Evolutionary conservation across 2,113 vertebrate genomes (phyloP).

Genomic region (Mormoops blainvillei): DNA sequence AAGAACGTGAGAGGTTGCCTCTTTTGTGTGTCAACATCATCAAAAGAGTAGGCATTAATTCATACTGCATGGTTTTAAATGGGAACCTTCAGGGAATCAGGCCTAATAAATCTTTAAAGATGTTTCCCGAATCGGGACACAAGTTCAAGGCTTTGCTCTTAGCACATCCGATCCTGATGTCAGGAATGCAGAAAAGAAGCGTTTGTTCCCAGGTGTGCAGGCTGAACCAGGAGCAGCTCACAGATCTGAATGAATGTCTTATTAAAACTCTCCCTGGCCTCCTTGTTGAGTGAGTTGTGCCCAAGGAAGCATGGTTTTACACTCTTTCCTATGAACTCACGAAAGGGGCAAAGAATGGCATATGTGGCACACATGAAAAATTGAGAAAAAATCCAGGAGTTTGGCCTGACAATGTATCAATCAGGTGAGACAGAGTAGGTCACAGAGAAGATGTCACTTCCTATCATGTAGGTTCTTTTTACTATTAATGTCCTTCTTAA

Average conservation of each 20-base stretch:
- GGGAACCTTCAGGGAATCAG: not conserved
- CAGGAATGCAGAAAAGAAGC: not conserved
- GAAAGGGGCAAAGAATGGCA: not conserved
- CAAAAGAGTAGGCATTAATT: not conserved
- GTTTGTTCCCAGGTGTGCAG: accelerated
- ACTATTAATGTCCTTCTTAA: not conserved
- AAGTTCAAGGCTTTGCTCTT: not conserved
- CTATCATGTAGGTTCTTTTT: not conserved
- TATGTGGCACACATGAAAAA: not conserved
- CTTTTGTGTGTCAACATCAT: not conserved
- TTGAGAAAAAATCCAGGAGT: not conserved
- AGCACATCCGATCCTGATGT: accelerated
- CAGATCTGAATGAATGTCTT: not conserved
- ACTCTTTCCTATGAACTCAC: not conserved
- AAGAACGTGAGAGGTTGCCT: not conserved
- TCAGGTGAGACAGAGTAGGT: not conserved
- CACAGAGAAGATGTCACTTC: not conserved
- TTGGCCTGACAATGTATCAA: not conserved
- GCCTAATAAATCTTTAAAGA: not conserved
- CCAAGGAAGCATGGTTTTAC: not conserved
- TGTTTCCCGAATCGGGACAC: not conserved
- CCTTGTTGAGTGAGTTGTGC: not conserved
- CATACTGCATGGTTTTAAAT: not conserved
- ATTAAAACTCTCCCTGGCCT: not conserved
- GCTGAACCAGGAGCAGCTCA: accelerated